Conservation (phyloP, 2,888 invertebrate species). For the Drosophila suboccidentalis region DNA sequence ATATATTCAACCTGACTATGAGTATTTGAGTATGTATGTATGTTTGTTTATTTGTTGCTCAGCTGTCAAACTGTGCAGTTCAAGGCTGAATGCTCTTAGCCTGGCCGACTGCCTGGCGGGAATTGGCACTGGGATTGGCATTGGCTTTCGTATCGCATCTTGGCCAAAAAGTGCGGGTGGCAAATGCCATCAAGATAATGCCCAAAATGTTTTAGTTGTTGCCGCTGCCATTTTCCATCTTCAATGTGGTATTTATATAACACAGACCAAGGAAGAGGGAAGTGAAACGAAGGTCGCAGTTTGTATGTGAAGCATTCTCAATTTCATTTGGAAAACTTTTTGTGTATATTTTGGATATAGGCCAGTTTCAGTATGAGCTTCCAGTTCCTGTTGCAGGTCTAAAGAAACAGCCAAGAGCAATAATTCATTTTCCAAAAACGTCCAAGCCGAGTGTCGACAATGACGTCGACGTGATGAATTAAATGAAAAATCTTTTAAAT, state of each 20-base stretch:
- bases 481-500: constrained; percentile 71
- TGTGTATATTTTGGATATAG: constrained; percentile 35
- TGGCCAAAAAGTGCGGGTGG: constrained; percentile 56
- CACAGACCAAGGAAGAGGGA: constrained; percentile 12
- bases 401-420: constrained; percentile 62
- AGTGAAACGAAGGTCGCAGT: constrained; percentile 5
- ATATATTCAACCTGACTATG: constrained; percentile 46
- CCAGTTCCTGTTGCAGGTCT: constrained; percentile 21
- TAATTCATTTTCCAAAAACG: constrained; percentile 67
- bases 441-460: constrained; percentile 35
- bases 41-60: constrained; percentile 57
- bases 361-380: constrained; percentile 11
- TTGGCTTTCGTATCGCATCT: constrained; percentile 24
- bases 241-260: constrained; percentile 64
- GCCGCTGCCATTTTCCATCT: constrained; percentile 48
- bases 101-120: constrained; percentile 46
- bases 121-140: constrained; percentile 52
- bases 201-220: constrained; percentile 53
- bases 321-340: constrained; percentile 17
- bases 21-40: constrained; percentile 13
- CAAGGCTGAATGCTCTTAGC: constrained; percentile 63
- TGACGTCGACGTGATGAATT: constrained; percentile 51
- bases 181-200: constrained; percentile 71
- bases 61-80: constrained; percentile 76
- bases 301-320: constrained; percentile 54